A percentile compares a stretch with the other conserved stretches of the same genome.
Evolutionary conservation across 1,140 invertebrate species (phyloP).

Genomic region (Drosophila orena): DNA sequence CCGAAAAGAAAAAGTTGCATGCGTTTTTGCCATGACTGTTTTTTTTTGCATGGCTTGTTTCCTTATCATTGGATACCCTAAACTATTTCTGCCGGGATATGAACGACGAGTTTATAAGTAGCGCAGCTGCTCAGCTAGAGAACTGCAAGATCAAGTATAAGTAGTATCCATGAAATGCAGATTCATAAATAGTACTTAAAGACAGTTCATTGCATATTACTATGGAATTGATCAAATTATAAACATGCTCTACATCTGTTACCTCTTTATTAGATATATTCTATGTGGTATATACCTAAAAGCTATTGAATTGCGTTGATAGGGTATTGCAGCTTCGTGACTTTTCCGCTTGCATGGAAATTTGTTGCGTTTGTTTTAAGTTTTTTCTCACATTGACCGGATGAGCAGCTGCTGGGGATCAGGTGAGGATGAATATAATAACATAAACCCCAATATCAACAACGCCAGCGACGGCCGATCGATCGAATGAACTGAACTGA

Average conservation of each 20-base stretch:
- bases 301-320: too few relatives aligned
- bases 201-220: too few relatives aligned
- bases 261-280: too few relatives aligned
- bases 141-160: too few relatives aligned
- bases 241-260: too few relatives aligned
- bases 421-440: conserved; percentile 84
- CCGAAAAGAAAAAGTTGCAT: conserved; percentile 77
- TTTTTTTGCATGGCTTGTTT: conserved; percentile 28
- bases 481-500: conserved; percentile 52
- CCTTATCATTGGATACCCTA: conserved; percentile 10
- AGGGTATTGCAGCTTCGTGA: conserved; percentile 24
- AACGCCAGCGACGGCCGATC: conserved; percentile 48
- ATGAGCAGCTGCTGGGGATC: conserved; percentile 83
- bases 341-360: background rate
- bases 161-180: too few relatives aligned
- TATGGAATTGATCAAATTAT: too few relatives aligned
- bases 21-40: conserved; percentile 24
- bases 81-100: background rate
- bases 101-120: background rate
- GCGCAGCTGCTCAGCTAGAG: too few relatives aligned
- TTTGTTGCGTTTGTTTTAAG: conserved; percentile 52
- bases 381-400: conserved; percentile 83
- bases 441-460: conserved; percentile 82
- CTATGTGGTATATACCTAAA: background rate
- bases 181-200: too few relatives aligned